A percentile compares a stretch with the other conserved stretches of the same genome.
These are phyloP conservation scores for Stenolophus ochropezus DNA, from an alignment of 2,888 invertebrate species.

Conservation along the genomic window DNA sequence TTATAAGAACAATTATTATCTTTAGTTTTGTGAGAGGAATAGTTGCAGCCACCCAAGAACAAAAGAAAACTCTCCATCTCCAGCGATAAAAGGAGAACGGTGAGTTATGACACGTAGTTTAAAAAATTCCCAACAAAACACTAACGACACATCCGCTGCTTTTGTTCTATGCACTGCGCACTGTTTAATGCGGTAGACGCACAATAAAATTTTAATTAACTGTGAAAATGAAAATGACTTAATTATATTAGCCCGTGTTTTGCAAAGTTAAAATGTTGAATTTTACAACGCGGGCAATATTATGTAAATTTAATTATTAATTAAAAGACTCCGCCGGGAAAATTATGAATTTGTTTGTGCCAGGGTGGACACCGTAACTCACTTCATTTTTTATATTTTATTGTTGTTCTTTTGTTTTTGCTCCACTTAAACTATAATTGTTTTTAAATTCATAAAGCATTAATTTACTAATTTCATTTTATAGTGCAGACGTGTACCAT, in stretches of 20 bases:
- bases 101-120: not conserved
- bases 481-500: too few species aligned
- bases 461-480: too few species aligned
- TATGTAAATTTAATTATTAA: conserved; percentile 42
- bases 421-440: not conserved
- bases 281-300: conserved; percentile 1
- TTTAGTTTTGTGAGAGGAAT: too few species aligned
- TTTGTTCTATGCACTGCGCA: conserved; percentile 32
- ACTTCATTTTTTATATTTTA: not conserved
- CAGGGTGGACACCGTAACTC: conserved; percentile 2
- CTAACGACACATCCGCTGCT: conserved; percentile 3
- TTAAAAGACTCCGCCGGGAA: conserved; percentile 2
- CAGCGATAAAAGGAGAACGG: not conserved
- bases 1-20: too few species aligned
- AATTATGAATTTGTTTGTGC: conserved; percentile 30
- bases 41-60: not conserved
- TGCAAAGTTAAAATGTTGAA: conserved; percentile 25
- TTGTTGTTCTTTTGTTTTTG: not conserved
- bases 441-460: not conserved
- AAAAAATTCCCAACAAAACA: conserved; percentile 1
- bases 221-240: conserved; percentile 43
- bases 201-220: conserved; percentile 40
- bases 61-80: not conserved
- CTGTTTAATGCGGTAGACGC: conserved; percentile 34
- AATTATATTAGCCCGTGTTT: conserved; percentile 40